Base-by-base conservation (phyloP, 2,888 invertebrate species). In the Orgyia antiqua region DNA sequence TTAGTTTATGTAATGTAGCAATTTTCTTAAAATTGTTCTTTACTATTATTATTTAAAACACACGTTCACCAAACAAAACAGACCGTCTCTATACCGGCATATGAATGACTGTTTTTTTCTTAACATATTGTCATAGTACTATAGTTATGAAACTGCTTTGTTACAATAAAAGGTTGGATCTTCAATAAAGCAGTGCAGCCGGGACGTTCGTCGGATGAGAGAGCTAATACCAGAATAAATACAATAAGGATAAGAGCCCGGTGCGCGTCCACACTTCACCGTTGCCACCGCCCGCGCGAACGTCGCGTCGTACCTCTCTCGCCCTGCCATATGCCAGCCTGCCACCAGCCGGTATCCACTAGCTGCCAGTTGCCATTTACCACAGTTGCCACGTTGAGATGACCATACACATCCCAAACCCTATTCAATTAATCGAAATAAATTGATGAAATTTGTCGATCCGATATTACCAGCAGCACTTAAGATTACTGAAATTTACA, bases 221-320 rank as follows among this genome's bases (percentile, higher is more conserved):
- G 70, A 67, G 74, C 70, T 67, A 67, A 63, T 68, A 71, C 70
- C 72, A 61, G 76, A 83, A 76, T 82, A 83, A 76, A 74, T 68
- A 72, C 68, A 79, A 69, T 66, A 73, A 72, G 70, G 72, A 75
- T 68, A 68, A 70, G 63, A 65, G 68, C 68, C 68, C 68, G 68
- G 61, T 68, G 59, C 53, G 58, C 39, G 39, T 36, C 36, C 49
- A 49, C 45, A 23, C 23, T 23, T 9, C 23, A n/a, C 24, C 51
- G 46, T 42, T 43, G 46, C 45, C 48, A 42, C 46, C 47, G 56
- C 57, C 45, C 46, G 51, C 48, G 48, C 59, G 56, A 49, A 51
- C 59, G 32, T 24, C 24, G 24, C 4, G 63, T 66, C 46, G 44
- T 44, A 38, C 50, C 47, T 43, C 55, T 54, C 40, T 62, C 55